Base-by-base conservation (phyloP, 37 sponge, comb jelly and placozoan genomes). In the Beroe ovata region DNA sequence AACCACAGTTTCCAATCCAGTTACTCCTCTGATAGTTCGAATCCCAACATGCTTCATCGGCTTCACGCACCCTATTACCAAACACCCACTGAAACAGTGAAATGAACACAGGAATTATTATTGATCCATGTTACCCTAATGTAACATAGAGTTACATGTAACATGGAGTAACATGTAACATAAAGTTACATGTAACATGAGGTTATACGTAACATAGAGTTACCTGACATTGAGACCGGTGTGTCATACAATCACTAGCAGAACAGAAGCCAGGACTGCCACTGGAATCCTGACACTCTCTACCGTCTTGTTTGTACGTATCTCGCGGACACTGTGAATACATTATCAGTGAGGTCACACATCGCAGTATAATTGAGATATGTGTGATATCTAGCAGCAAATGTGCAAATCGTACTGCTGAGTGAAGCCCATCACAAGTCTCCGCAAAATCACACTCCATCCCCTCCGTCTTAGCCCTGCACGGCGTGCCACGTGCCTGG, bases 361-460 rank as follows among this genome's bases (percentile, higher is more conserved):
- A n/a, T n/a, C n/a, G n/a, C n/a, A n/a, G 18, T 58, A 58, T 11
- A 18, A 18, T 58, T 18, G 11, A 11, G 18, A 18, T 58, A 11
- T 58, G 16, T 58, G 59, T 58, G 16, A 19, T 18, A 19, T 58
- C 18, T 11, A 58, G 16, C 59, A 58, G 18, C 59, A 58, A 58
- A 11, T 58, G 11, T n/a, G n/a, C n/a, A n/a, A n/a, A n/a, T n/a
- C n/a, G n/a, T n/a, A 77, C 84, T 25, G n/a, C 22, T 18, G 84
- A 42, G 22, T 37, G 19, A 20, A 22, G 1, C 1, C 84, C 84
- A 3, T 21, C n/a, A 40, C 84, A 77, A 25, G 84, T 42, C 21
- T 77, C 84, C 28, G 16, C 54, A 40, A 77, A 77, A 25, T 77
- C 84, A 23, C 84, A 77, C n/a, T 77, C 84, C 84, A 40, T 39